Evolutionary conservation across 1,140 invertebrate genomes (phyloP).

Genomic region (Gryllus bimaculatus): DNA sequence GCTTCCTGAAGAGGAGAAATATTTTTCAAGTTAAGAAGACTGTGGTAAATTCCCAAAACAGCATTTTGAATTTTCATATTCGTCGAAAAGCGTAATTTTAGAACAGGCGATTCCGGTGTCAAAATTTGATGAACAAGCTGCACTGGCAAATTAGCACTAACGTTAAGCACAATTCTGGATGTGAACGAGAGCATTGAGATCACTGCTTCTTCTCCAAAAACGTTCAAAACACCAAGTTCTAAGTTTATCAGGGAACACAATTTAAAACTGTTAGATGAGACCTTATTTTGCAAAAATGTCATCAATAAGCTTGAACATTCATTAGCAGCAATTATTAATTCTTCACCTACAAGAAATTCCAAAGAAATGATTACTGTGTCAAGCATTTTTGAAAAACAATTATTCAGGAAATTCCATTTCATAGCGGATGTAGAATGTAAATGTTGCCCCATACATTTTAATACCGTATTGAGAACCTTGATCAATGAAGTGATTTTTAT

Average conservation of each 20-base stretch:
- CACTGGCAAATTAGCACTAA: constrained; percentile 63
- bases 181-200: constrained; percentile 59
- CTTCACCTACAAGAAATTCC: constrained; percentile 52
- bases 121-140: constrained; percentile 67
- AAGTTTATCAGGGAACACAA: constrained; percentile 51
- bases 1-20: constrained; percentile 80
- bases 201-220: constrained; percentile 49
- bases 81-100: constrained; percentile 51
- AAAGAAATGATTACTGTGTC: constrained; percentile 55
- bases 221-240: constrained; percentile 47
- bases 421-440: constrained; percentile 53
- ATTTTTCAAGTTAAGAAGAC: constrained; percentile 76
- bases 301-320: constrained; percentile 57
- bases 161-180: constrained; percentile 58
- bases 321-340: constrained; percentile 51
- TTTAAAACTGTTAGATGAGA: constrained; percentile 24
- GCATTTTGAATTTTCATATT: constrained; percentile 50
- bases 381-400: constrained; percentile 58
- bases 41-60: constrained; percentile 67
- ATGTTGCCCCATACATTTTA: constrained; percentile 61
- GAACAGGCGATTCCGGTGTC: constrained; percentile 53
- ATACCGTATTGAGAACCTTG: constrained; percentile 67
- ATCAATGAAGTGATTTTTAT: constrained; percentile 38
- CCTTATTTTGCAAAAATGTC: constrained; percentile 39
- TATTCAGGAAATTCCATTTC: constrained; percentile 57